These are phyloP conservation scores for Perca fluviatilis DNA, from an alignment of 2,113 vertebrate genomes.

Conservation along the genomic window DNA sequence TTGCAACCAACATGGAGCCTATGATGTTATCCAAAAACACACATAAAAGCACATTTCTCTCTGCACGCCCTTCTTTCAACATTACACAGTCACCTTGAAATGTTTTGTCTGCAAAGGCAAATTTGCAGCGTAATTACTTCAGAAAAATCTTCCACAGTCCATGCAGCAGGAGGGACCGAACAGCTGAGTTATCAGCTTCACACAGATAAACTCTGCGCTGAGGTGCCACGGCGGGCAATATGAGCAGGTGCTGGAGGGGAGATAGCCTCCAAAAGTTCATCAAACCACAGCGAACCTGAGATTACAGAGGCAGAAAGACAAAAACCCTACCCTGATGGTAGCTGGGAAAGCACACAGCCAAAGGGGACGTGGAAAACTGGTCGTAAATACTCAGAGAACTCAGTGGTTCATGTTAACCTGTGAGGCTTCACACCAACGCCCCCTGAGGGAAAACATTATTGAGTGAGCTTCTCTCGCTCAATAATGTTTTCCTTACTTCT, in stretches of 20 bases:
- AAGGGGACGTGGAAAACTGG: not conserved
- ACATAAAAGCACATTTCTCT: not conserved
- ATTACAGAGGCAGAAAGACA: not conserved
- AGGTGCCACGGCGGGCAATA: not conserved
- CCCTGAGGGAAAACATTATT: no score
- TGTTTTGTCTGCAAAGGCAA: not conserved
- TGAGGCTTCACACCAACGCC: not conserved
- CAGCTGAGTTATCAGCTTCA: slow-evolving; percentile 35
- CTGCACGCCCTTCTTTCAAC: not conserved
- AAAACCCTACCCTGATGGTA: not conserved
- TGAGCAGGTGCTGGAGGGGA: slow-evolving; percentile 17
- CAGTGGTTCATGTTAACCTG: not conserved
- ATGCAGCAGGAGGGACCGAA: not conserved
- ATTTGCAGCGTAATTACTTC: slow-evolving; percentile 21
- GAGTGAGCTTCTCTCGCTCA: no score
- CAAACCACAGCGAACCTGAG: not conserved
- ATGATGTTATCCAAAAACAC: not conserved
- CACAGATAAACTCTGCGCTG: slow-evolving; percentile 24
- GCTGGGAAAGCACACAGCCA: not conserved
- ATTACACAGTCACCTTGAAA: not conserved
- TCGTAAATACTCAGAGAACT: no score
- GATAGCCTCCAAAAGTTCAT: not conserved
- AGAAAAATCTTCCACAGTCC: slow-evolving; percentile 1
- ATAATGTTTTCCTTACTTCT: no score
- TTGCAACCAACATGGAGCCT: not conserved